Percentiles rank a stretch among this genome's conserved stretches.
phyloP scores from a whole-genome alignment of 2,113 vertebrate species.

The Penelope pileata region DNA sequence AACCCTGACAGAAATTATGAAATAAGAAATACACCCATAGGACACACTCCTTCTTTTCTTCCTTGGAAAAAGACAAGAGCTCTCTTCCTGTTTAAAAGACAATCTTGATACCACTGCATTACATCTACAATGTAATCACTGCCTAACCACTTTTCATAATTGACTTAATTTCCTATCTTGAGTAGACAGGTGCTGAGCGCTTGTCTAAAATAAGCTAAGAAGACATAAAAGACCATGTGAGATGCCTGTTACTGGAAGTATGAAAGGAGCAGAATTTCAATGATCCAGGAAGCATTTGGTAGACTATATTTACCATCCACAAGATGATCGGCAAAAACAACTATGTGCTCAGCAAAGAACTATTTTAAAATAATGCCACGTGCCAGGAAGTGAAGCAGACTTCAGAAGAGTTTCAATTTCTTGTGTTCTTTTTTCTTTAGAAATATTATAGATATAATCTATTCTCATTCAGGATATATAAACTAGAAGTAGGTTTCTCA shows the following conservation, averaged over 20 bases:
- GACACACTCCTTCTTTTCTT: background rate
- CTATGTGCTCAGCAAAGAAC: background rate
- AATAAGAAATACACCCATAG: background rate
- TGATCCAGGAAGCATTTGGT: background rate
- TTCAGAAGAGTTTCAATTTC: background rate
- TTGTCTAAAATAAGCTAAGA: background rate
- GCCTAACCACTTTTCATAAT: background rate
- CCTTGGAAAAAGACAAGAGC: fast-evolving
- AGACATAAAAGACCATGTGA: background rate
- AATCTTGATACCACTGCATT: background rate
- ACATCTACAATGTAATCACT: background rate
- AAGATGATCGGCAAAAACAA: background rate
- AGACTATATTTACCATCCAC: background rate
- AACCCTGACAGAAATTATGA: background rate
- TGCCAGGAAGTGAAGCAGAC: background rate
- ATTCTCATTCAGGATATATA: background rate
- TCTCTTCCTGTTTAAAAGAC: background rate
- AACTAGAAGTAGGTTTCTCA: background rate
- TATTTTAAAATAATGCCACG: background rate
- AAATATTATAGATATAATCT: background rate
- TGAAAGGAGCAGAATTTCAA: background rate
- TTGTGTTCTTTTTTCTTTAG: background rate
- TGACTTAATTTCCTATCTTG: background rate
- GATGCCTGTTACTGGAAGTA: background rate
- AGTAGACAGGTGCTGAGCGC: background rate